Evolutionary conservation across 2,113 vertebrate species (phyloP), one percentile per base, ranked within the genome.

Genomic region (Bombycilla garrulus): DNA sequence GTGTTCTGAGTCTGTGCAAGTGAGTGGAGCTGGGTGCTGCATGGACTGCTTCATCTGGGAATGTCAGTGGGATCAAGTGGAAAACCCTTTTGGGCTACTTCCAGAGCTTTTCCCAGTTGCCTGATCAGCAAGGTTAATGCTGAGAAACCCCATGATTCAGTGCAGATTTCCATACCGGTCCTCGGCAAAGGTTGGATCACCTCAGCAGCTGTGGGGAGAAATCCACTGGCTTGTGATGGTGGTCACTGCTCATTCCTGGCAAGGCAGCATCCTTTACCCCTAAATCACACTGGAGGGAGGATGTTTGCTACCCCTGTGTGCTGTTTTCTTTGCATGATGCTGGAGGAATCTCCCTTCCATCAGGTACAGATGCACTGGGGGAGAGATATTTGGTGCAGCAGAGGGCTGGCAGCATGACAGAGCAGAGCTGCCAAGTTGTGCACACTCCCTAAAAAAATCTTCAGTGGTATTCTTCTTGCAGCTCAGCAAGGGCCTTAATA

Each of bases 1-100:
- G 29, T 24, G 29, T 86, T 92, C 22, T 81, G 77, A 76, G 69
- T 53, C 86, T 9, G 0, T 64, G 45, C 57, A 28, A 53, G 33
- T 1, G 3, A n/a, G 36, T 4, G 5, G 62, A 69, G 24, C 15
- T 23, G 33, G 54, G 24, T 6, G 6, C 60, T 86, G 22, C 36
- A 6, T 14, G 21, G 31, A 31, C 8, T 56, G 44, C 38, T 64
- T 82, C 48, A 57, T 44, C 50, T 86, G 18, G 72, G n/a, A 79
- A 51, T 0, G 0, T 44, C 31, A 6, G 8, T 48, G 13, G 17
- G 33, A 20, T 77, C 0, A 3, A 72, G 12, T 50, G 60, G 38
- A 57, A 94, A 84, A 60, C 44, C 10, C 21, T 74, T 38, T 56
- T 33, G 17, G 25, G 12, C 47, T 14, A 3, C 22, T 67, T 74